A percentile compares a stretch with the other conserved stretches of the same genome.
phyloP scores from a whole-genome alignment of 2,113 vertebrate species.

The Thinocorus orbignyianus region DNA sequence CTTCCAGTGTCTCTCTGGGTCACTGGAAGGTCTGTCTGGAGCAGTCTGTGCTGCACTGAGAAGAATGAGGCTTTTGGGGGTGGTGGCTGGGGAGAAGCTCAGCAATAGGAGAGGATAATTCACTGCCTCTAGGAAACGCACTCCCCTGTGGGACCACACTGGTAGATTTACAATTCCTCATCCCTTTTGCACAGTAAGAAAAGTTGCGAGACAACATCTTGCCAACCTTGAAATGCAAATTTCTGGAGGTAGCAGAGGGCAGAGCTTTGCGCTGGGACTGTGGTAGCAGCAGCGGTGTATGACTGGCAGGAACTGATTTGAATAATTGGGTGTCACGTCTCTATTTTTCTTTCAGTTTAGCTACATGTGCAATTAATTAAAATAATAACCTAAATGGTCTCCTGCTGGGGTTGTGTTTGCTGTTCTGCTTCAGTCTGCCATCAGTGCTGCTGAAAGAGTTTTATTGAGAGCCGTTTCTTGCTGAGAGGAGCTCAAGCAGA shows the following conservation, averaged over 20 bases:
- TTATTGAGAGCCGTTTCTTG: not conserved
- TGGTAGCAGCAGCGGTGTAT: not conserved
- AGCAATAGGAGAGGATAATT: not conserved
- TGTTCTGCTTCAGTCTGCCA: slow-evolving; percentile 29
- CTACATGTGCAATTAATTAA: slow-evolving; percentile 71
- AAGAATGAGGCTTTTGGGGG: not conserved
- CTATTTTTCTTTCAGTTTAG: slow-evolving; percentile 67
- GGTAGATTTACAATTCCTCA: not conserved
- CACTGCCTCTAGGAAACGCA: not conserved
- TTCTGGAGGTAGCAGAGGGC: not conserved
- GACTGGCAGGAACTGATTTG: slow-evolving; percentile 53
- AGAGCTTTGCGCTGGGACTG: not conserved
- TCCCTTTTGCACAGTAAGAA: not conserved
- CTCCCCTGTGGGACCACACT: accelerated
- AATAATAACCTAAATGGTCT: slow-evolving; percentile 66
- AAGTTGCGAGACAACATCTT: not conserved
- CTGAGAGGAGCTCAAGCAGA: not conserved
- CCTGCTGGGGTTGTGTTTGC: slow-evolving; percentile 58
- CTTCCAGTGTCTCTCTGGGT: not conserved
- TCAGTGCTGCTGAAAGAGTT: not conserved
- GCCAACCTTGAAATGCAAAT: slow-evolving; percentile 11
- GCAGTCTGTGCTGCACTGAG: not conserved
- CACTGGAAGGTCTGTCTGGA: not conserved
- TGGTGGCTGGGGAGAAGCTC: not conserved
- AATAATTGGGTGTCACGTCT: slow-evolving; percentile 62